Evolutionary conservation across 2,113 vertebrate species (phyloP).

Genomic region (Spermophilus dauricus): DNA sequence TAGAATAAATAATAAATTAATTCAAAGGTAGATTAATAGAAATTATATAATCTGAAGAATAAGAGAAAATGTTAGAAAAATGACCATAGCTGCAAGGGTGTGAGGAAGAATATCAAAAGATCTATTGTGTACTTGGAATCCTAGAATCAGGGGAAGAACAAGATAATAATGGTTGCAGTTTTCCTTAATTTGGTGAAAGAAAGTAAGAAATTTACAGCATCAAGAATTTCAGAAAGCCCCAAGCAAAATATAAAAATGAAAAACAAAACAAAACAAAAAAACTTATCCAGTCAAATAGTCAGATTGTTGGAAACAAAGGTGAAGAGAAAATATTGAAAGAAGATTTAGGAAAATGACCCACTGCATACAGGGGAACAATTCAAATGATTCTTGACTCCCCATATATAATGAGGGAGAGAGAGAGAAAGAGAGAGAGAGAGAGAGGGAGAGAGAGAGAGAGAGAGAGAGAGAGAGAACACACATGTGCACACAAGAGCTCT

Average conservation of each 20-base stretch:
- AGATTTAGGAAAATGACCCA: neutral
- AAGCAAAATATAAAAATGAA: neutral
- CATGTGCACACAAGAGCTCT: neutral
- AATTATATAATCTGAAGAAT: neutral
- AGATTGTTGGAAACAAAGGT: neutral
- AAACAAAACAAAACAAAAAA: neutral
- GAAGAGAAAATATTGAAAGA: neutral
- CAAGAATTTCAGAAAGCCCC: neutral
- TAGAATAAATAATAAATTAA: constrained; percentile 10
- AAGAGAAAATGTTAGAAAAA: neutral
- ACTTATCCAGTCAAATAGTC: neutral
- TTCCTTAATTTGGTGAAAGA: neutral
- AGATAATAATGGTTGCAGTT: neutral
- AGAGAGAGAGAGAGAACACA: neutral
- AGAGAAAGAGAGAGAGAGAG: neutral
- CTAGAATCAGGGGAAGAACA: neutral
- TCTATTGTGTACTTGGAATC: neutral
- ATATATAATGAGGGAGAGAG: neutral
- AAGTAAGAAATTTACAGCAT: neutral
- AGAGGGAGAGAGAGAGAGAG: too few species aligned
- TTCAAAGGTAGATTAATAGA: neutral
- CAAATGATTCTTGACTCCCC: neutral
- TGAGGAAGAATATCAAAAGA: neutral
- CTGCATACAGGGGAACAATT: neutral
- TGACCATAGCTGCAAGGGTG: neutral